These are phyloP conservation scores for Sphenodon punctatus DNA, from an alignment of 2,797 vertebrate genomes.

Conservation along the genomic window DNA sequence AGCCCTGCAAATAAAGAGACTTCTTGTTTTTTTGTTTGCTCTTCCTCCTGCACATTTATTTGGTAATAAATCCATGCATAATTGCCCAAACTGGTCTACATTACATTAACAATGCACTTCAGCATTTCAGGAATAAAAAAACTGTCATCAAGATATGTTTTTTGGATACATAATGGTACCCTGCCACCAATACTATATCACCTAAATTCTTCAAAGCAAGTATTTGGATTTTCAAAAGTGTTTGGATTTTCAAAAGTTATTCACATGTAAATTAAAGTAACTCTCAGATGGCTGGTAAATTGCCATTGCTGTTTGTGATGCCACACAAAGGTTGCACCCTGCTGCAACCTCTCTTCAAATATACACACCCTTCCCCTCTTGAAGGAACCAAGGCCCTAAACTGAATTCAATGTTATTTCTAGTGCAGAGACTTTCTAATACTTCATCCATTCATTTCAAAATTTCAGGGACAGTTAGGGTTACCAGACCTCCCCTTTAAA, in stretches of 20 bases:
- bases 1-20: background rate
- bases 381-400: too few species aligned
- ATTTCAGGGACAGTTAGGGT: too few species aligned
- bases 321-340: too few species aligned
- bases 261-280: background rate
- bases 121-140: background rate
- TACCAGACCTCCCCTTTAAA: too few species aligned
- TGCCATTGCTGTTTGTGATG: background rate
- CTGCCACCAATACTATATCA: background rate
- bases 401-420: too few species aligned
- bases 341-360: too few species aligned
- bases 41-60: background rate
- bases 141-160: background rate
- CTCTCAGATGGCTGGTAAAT: background rate
- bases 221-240: background rate
- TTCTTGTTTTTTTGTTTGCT: background rate
- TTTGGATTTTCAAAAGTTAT: background rate
- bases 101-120: background rate
- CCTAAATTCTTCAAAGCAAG: background rate
- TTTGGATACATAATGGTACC: background rate
- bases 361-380: too few species aligned
- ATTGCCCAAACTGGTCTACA: background rate
- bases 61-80: background rate
- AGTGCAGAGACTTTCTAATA: too few species aligned
- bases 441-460: too few species aligned